Conservation (phyloP, 2,888 invertebrate species). For the Lasioglossum malachurum region DNA sequence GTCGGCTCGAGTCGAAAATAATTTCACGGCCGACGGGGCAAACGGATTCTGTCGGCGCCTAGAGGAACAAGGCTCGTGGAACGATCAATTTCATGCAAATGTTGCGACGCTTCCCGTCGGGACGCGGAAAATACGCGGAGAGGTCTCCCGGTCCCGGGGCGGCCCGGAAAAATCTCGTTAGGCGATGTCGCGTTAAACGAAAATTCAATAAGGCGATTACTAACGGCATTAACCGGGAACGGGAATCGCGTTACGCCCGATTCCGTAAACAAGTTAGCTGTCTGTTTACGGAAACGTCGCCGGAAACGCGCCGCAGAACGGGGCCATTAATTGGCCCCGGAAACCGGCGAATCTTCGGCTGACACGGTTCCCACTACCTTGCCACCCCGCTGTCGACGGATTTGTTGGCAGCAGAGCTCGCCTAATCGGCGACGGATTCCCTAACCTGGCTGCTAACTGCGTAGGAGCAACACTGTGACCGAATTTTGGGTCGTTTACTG, state of each 20-base stretch:
- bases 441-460: not conserved
- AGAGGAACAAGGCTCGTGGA: not conserved
- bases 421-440: not conserved
- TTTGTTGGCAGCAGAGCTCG: not conserved
- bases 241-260: conserved; percentile 53
- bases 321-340: conserved; percentile 24
- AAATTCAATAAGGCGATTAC: conserved; percentile 67
- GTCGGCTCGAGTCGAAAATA: not conserved
- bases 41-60: conserved; percentile 1
- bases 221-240: conserved; percentile 39
- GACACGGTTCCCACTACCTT: not conserved
- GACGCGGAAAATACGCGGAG: conserved; percentile 5
- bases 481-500: not conserved
- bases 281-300: conserved; percentile 45
- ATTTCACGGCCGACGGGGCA: not conserved
- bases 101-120: not conserved
- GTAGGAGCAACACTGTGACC: not conserved
- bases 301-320: conserved; percentile 1
- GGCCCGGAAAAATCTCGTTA: conserved; percentile 45
- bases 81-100: not conserved
- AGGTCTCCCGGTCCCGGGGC: not conserved
- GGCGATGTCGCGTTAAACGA: conserved; percentile 42
- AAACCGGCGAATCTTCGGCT: conserved; percentile 4
- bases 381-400: not conserved
- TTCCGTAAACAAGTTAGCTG: conserved; percentile 53